Evolutionary conservation across 1,140 invertebrate genomes (phyloP), one percentile per base, ranked within the genome.

Genomic region (Solen grandis): DNA sequence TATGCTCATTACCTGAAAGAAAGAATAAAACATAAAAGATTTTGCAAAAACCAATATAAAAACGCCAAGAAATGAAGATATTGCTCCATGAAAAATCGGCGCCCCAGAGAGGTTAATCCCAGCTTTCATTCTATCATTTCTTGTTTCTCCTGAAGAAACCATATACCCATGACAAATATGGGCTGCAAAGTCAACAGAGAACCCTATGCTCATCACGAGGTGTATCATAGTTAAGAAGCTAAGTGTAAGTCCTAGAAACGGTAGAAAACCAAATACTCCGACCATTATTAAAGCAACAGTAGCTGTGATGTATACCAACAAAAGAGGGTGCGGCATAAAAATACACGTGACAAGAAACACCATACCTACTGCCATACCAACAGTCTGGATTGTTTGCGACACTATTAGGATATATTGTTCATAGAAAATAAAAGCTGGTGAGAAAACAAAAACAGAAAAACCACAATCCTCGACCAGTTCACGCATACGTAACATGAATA

Each of bases 171-270:
- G 99, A 84, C 97, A 98, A 54, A 99, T 99, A 88, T 99, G 98
- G 4, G 98, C 98, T 0, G 97, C 98, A 90, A 98, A 99, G 88
- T 99, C 98, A 0, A 99, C 97, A 2, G 97, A 98, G 92, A 99
- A 99, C 50, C 98, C 98, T 35, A 99, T 98, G 88, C 97, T 98
- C 98, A 99, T 99, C 59, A 99, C 99, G 1, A 99, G 93, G 88
- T 99, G 99, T 52, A 99, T 99, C 98, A 99, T 99, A 0, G 98
- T 99, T 86, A 99, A 98, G 2, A 97, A 97, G 90, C 99, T 98
- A 38, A 99, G 93, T 88, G 97, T 98, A 0, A 99, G 97, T 82
- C 95, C 95, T 97, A 98, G 99, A 0, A 99, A 92, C 0, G 97
- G 95, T 96, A 99, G 98, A 92, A 99, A 99, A 0, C 98, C 98